A percentile compares a stretch with the other conserved stretches of the same genome.
These are phyloP conservation scores for Microctonus hyperodae DNA, from an alignment of 2,888 invertebrate genomes.

Conservation along the genomic window DNA sequence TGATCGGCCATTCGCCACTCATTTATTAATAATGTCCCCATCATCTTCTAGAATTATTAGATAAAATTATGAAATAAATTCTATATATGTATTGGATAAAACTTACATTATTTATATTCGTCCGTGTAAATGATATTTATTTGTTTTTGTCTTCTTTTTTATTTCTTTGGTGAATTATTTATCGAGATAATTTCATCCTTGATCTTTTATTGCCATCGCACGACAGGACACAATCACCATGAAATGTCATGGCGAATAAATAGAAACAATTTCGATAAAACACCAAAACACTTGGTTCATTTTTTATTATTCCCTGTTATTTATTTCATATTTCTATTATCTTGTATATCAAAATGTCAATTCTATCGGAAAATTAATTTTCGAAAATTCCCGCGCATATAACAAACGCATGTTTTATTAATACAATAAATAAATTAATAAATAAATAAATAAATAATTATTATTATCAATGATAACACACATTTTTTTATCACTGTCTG, in stretches of 20 bases:
- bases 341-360: neutral
- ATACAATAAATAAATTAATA: neutral
- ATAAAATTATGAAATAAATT: neutral
- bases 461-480: too few species aligned
- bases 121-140: neutral
- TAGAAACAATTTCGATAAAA: neutral
- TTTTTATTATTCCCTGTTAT: neutral
- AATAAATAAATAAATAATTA: too few species aligned
- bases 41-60: neutral
- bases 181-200: neutral
- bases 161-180: neutral
- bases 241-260: neutral
- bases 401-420: neutral
- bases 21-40: conserved; percentile 16
- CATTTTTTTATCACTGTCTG: too few species aligned
- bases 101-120: neutral
- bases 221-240: neutral
- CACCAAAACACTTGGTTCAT: neutral
- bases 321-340: neutral
- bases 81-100: neutral
- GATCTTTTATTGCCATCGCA: conserved; percentile 1
- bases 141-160: neutral
- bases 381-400: conserved; percentile 1
- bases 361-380: neutral
- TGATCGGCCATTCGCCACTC: conserved; percentile 17